Conservation (phyloP, 1,140 invertebrate genomes). For the Dysdera silvatica region DNA sequence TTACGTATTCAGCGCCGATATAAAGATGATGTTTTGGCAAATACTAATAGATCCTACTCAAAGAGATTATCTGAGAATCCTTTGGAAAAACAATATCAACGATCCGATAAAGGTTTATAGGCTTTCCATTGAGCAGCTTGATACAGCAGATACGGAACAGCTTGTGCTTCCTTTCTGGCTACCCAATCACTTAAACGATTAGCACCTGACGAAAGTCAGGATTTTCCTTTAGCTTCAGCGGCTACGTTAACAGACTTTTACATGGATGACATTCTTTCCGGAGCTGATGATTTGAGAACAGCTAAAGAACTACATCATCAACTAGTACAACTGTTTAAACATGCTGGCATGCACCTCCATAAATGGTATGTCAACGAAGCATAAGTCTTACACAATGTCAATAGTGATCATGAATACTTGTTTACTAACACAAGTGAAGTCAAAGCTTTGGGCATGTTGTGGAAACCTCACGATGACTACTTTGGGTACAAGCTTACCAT, state of each 20-base stretch:
- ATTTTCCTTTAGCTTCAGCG: conserved; percentile 30
- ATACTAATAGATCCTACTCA: background rate
- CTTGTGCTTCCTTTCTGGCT: conserved; percentile 37
- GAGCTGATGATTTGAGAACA: background rate
- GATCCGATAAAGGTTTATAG: background rate
- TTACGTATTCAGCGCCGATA: background rate
- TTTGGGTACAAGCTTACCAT: no score
- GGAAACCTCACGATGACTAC: no score
- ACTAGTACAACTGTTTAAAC: no score
- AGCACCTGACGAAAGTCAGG: conserved; percentile 30
- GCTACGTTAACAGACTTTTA: conserved; percentile 31
- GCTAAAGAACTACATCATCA: no score
- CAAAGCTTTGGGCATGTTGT: no score
- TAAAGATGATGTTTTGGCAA: background rate
- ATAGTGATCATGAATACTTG: no score
- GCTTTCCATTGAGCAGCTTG: background rate
- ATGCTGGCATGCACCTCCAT: no score
- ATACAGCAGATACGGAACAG: conserved; percentile 41
- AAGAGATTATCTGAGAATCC: conserved; percentile 10
- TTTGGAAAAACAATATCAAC: background rate
- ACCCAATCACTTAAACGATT: conserved; percentile 36
- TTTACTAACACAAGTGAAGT: no score
- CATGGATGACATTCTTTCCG: conserved; percentile 36
- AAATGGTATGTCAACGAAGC: no score
- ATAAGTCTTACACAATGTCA: no score